Evolutionary conservation across 2,797 vertebrate genomes (phyloP), one percentile per base, ranked within the genome.

Genomic region (Stomatorhinus walkeri): DNA sequence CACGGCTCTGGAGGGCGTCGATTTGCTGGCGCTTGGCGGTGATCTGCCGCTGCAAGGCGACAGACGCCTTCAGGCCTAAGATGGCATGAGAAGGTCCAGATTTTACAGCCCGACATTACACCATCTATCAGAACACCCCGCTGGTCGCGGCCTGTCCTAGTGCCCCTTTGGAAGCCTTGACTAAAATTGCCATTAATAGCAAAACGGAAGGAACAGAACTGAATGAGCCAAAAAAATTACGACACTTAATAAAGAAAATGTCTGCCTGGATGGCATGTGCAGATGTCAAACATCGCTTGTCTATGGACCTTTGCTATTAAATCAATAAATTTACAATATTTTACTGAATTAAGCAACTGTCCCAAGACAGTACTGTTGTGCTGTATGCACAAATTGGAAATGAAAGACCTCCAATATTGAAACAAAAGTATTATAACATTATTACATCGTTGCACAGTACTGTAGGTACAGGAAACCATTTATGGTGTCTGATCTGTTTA

Each of bases 11-110:
- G 89, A 98, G 93, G 1, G 91, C 93, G 91, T 98, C 97, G 2
- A 96, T 95, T 89, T 97, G 95, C 90, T 95, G 94, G 91, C 97
- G 96, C 91, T 95, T 96, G 89, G 95, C 95, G 36, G 97, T 97
- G 92, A 98, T 94, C 92, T 96, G 95, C 93, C 95, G 95, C 94
- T 98, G 97, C 96, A 97, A 96, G 90, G 95, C 94, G 91, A 94
- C 91, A 79, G 97, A 97, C 91, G 96, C 94, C 93, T 95, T 96
- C 90, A 97, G 91, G 90, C 96, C 97, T 98, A 90, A 32, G 90
- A 90, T 46, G 22, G 12, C 1, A 52, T 3, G 19, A 19, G 14
- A 36, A 54, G 81, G 4, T 48, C 10, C 22, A 12, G 48, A 32
- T 46, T 10, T 28, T 51, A 28, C 22, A 2, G 48, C 4, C 3